A percentile compares a stretch with the other conserved stretches of the same genome.
Conservation (phyloP, 1,140 invertebrate species). For the Nilaparvata lugens region DNA sequence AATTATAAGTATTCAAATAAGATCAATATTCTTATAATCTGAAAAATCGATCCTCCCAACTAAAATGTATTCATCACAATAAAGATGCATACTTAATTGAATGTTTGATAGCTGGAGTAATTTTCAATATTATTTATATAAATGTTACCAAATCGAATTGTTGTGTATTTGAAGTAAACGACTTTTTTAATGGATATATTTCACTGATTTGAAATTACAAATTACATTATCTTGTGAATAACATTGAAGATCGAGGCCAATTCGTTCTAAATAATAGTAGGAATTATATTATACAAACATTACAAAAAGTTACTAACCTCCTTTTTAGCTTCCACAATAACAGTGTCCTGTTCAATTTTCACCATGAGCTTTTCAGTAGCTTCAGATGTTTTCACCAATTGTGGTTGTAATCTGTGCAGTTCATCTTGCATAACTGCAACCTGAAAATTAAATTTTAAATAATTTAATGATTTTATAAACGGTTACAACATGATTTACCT, state of each 20-base stretch:
- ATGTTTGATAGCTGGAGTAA: no score
- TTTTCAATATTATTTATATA: no score
- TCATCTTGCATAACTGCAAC: constrained; percentile 85
- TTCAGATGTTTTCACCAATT: constrained; percentile 80
- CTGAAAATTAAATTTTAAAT: constrained; percentile 22
- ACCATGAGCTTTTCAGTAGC: constrained; percentile 92
- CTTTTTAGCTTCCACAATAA: constrained; percentile 92
- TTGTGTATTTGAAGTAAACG: no score
- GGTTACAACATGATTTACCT: no score
- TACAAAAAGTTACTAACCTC: constrained; percentile 47
- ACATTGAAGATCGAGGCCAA: not conserved
- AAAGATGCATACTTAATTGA: no score
- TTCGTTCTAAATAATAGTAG: not conserved
- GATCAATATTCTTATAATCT: no score
- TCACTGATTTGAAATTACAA: not conserved
- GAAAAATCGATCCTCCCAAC: no score
- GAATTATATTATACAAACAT: no score
- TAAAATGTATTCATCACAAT: no score
- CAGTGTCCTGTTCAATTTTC: constrained; percentile 96
- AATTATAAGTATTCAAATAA: no score
- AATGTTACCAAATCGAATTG: no score
- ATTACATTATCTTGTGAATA: not conserved
- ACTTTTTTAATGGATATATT: not conserved
- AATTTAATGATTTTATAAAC: no score
- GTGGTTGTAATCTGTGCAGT: constrained; percentile 76